phyloP scores from a whole-genome alignment of 1,140 invertebrate genomes.

The Leptonema lineaticorne region DNA sequence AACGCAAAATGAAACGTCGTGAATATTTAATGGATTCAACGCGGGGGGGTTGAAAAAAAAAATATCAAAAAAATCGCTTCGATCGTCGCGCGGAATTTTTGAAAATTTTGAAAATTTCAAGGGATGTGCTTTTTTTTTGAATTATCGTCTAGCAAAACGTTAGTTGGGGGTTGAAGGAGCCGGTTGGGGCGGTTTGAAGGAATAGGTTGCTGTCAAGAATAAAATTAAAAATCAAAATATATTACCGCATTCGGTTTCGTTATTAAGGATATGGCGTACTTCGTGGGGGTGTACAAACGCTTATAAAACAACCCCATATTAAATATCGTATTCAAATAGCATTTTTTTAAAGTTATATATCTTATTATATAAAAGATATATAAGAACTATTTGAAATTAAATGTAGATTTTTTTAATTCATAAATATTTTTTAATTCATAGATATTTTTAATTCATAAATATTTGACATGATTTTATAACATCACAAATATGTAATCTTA shows the following conservation, averaged over 20 bases:
- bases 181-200: constrained; percentile 7
- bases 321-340: too few relatives aligned
- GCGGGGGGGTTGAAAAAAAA: neutral
- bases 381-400: too few relatives aligned
- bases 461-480: too few relatives aligned
- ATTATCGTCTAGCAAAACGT: neutral
- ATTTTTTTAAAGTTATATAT: too few relatives aligned
- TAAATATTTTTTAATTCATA: too few relatives aligned
- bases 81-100: constrained; percentile 2
- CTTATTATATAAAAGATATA: too few relatives aligned
- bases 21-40: constrained; percentile 15
- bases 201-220: constrained; percentile 26
- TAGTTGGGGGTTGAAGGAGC: neutral
- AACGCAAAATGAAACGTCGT: constrained; percentile 22
- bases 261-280: constrained; percentile 13
- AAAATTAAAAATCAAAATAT: constrained; percentile 34
- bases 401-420: too few relatives aligned
- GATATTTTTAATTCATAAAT: too few relatives aligned
- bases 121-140: constrained; percentile 3
- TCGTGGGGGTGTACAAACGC: constrained; percentile 1
- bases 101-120: constrained; percentile 12
- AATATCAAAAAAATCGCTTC: neutral
- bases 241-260: constrained; percentile 24
- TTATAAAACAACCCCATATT: neutral
- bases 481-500: too few relatives aligned